Conservation (phyloP, 2,113 vertebrate genomes). For the Petromus typicus region DNA sequence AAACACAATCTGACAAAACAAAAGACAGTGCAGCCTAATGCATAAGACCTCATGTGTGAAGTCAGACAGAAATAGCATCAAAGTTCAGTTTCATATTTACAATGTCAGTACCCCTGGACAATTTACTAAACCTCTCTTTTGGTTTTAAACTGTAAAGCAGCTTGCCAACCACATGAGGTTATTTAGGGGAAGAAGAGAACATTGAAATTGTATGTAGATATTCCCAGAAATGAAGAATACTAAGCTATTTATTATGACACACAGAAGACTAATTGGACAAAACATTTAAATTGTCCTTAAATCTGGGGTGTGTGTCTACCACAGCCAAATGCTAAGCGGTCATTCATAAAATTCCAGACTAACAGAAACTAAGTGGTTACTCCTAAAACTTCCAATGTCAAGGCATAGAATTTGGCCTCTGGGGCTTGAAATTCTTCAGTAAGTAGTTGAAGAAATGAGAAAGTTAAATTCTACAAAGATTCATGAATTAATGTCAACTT, state of each 20-base stretch:
- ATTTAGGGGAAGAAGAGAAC: too few species aligned
- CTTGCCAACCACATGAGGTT: background rate
- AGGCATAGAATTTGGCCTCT: background rate
- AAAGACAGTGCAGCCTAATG: background rate
- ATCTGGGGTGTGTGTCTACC: background rate
- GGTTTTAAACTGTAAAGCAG: background rate
- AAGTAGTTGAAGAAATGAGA: background rate
- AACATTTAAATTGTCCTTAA: background rate
- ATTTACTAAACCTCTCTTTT: background rate
- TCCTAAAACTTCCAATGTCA: background rate
- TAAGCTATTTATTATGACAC: background rate
- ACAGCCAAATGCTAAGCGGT: background rate
- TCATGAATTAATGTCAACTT: background rate
- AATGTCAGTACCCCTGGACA: background rate
- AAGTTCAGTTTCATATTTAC: background rate
- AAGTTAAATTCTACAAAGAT: background rate
- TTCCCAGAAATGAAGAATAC: background rate
- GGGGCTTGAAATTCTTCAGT: background rate
- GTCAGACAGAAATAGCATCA: background rate
- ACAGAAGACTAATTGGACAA: background rate
- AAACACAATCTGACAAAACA: background rate
- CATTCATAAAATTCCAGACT: background rate
- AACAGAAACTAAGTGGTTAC: background rate
- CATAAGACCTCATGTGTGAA: background rate
- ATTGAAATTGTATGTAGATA: fast-evolving